Percentiles rank a stretch among this genome's conserved stretches.
These are phyloP conservation scores for Siphlonurus alternatus DNA, from an alignment of 2,888 invertebrate species.

Conservation along the genomic window DNA sequence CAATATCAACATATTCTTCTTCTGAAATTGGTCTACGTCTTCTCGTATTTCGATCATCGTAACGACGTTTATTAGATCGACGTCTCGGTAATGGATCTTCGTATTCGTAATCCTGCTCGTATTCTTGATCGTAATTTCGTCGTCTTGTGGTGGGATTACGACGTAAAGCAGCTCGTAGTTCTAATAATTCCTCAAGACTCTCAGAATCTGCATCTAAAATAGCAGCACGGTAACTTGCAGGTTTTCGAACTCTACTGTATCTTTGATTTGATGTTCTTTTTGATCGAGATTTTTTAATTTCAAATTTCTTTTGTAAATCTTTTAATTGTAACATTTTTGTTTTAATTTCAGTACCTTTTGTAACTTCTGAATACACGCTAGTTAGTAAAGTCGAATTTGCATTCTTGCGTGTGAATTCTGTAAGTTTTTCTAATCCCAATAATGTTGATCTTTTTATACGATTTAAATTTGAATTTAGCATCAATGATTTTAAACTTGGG, in stretches of 20 bases:
- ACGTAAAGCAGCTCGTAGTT: background rate
- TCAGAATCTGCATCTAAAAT: background rate
- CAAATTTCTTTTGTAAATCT: background rate
- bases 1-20: background rate
- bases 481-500: background rate
- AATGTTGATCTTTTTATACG: background rate
- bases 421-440: background rate
- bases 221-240: background rate
- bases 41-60: background rate
- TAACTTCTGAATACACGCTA: background rate
- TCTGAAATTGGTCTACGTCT: background rate
- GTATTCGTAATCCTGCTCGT: background rate
- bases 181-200: background rate
- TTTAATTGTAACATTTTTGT: background rate
- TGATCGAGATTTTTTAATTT: background rate
- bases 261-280: background rate
- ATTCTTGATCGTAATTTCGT: background rate
- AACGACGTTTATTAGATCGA: background rate
- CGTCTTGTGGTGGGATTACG: too few species aligned
- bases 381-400: background rate
- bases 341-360: background rate
- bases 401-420: background rate
- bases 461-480: background rate
- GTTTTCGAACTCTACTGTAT: background rate
- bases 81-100: too few species aligned